Base-by-base conservation (phyloP, 2,797 vertebrate genomes). In the Catostomus latipinnis region DNA sequence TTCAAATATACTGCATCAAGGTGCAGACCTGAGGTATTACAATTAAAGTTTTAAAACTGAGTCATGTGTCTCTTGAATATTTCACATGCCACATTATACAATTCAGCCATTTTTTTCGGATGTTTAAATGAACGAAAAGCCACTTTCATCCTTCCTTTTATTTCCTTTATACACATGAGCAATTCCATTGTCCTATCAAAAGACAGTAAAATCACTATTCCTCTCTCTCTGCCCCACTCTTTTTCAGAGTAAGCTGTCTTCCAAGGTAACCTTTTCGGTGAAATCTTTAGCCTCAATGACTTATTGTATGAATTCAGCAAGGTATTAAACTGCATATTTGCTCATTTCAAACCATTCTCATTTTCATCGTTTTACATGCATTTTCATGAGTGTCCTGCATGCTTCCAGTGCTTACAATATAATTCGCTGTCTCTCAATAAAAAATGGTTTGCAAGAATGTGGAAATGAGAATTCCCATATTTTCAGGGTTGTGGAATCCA, bases 251-350 rank as follows among this genome's bases (percentile, higher is more conserved):
- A 73, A 72, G 85, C 82, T 76, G 80, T 83, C 74, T 83, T 80
- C 79, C 16, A 62, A 70, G 60, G 69, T 80, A 83, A 83, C 74
- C 82, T 82, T 85, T 80, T 76, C 54, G 4, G 77, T 67, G 58
- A 69, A 78, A 82, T 72, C 83, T 63, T 71, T 61, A 9, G 58
- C 72, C 54, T 82, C 81, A 50, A 12, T 79, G 80, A 81, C 80
- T 76, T 81, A 82, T 83, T 86, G 83, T 82, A 63, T 60, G 78
- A 82, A 85, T 68, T 72, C 69, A 57, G 69, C 12, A 60, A 74
- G 50, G 76, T 85, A 80, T 87, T 82, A 74, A 83, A 82, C 61
- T 6, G 34, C 56, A 69, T 78, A 85, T 80, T 83, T 83, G 76
- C 80, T 81, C 69, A 80, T 78, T 82, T 80, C 76, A 77, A 11